These are phyloP conservation scores for Lydus trimaculatus DNA, from an alignment of 2,888 invertebrate species.

Conservation along the genomic window DNA sequence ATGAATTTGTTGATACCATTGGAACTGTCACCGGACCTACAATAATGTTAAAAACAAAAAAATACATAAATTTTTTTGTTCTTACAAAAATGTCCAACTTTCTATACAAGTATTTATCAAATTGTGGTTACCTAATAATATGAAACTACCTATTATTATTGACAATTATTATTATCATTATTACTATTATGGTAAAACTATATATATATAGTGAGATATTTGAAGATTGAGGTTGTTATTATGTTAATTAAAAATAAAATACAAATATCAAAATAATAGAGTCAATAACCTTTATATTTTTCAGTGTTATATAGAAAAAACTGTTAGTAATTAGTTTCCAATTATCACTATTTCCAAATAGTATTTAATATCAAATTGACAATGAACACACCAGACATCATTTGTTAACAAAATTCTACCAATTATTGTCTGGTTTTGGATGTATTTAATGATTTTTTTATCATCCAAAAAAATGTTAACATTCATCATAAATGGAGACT, in stretches of 20 bases:
- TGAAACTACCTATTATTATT: background rate
- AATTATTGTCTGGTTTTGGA: too few relatives aligned
- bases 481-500: too few relatives aligned
- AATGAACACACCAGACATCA: background rate
- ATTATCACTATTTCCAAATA: background rate
- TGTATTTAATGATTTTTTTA: too few relatives aligned
- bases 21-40: constrained; percentile 85
- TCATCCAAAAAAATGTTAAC: too few relatives aligned
- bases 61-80: too few relatives aligned
- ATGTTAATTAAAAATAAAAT: background rate
- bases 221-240: background rate
- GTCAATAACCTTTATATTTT: background rate
- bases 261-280: background rate
- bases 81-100: background rate
- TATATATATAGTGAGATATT: background rate
- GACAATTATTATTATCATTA: constrained; percentile 1
- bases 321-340: background rate
- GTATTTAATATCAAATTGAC: background rate
- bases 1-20: constrained; percentile 82
- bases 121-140: background rate
- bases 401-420: too few relatives aligned
- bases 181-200: background rate
- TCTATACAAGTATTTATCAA: background rate
- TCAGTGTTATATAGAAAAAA: background rate
- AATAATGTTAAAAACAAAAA: constrained; percentile 40